These are phyloP conservation scores for Cryptocheilus praepositus DNA, from an alignment of 2,888 invertebrate species.

Conservation along the genomic window DNA sequence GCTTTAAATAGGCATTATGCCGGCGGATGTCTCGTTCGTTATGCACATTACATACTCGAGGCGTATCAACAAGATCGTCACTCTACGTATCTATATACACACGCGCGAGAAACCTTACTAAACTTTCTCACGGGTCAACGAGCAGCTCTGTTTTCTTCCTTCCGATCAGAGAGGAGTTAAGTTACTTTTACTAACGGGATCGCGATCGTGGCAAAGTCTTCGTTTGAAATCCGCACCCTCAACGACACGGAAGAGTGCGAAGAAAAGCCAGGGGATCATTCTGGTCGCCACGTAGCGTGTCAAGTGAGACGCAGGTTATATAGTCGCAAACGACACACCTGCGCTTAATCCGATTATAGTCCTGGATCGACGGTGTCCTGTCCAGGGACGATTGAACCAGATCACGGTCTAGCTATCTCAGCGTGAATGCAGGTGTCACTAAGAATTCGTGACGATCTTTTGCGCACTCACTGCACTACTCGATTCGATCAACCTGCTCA, in stretches of 20 bases:
- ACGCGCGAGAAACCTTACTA: conserved; percentile 30
- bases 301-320: conserved; percentile 27
- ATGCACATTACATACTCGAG: neutral
- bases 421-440: conserved; percentile 4
- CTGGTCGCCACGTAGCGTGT: conserved; percentile 18
- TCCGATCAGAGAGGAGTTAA: neutral
- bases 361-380: conserved; percentile 33
- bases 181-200: neutral
- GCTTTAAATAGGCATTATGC: too few species aligned
- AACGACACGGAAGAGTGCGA: neutral
- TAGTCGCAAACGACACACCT: conserved; percentile 41
- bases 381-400: conserved; percentile 27
- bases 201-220: neutral
- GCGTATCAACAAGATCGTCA: neutral
- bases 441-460: conserved; percentile 5
- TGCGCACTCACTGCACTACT: neutral
- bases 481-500: conserved; percentile 1
- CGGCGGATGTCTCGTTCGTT: neutral
- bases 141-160: conserved; percentile 22
- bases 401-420: conserved; percentile 30
- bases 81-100: neutral
- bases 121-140: conserved; percentile 34
- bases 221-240: too few species aligned
- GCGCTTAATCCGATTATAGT: conserved; percentile 52
- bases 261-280: neutral